These are phyloP conservation scores for Macrostomum lignano DNA, from an alignment of 1,140 invertebrate species.

Conservation along the genomic window DNA sequence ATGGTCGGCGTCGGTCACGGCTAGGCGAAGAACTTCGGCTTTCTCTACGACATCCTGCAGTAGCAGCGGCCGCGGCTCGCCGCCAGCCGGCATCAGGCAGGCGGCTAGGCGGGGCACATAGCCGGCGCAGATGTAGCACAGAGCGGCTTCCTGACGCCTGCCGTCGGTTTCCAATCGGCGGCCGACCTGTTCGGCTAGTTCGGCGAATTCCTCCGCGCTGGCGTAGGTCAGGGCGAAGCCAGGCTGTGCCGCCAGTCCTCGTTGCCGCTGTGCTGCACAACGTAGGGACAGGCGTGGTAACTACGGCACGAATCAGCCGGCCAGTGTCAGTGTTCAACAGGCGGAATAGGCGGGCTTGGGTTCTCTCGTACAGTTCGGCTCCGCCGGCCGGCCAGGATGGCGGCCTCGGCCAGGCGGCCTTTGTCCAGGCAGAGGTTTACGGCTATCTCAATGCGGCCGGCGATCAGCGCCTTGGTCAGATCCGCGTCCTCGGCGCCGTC, in stretches of 20 bases:
- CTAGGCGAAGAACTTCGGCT: too few species aligned
- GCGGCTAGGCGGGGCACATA: constrained; percentile 39
- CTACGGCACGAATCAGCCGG: constrained; percentile 44
- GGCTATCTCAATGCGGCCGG: too few species aligned
- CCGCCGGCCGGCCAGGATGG: constrained; percentile 39
- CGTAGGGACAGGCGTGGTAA: constrained; percentile 44
- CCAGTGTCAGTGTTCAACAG: constrained; percentile 13
- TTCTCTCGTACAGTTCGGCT: constrained; percentile 4
- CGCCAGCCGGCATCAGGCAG: constrained; percentile 29
- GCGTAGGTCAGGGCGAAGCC: constrained; percentile 54
- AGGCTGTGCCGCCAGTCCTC: constrained; percentile 55
- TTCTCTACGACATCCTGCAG: too few species aligned
- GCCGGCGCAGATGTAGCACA: constrained; percentile 61
- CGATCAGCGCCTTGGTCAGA: too few species aligned
- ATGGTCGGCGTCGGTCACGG: too few species aligned
- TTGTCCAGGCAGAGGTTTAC: constrained; percentile 41
- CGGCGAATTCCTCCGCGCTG: constrained; percentile 34
- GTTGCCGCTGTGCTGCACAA: constrained; percentile 45
- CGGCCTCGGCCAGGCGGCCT: constrained; percentile 49
- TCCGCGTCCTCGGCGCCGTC: too few species aligned
- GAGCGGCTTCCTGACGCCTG: constrained; percentile 37
- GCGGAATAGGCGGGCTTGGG: constrained; percentile 5
- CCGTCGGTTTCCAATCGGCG: constrained; percentile 35
- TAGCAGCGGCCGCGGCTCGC: too few species aligned
- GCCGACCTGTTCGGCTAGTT: constrained; percentile 39